phyloP scores from a whole-genome alignment of 2,797 vertebrate genomes.

The Malurus leucopterus region DNA sequence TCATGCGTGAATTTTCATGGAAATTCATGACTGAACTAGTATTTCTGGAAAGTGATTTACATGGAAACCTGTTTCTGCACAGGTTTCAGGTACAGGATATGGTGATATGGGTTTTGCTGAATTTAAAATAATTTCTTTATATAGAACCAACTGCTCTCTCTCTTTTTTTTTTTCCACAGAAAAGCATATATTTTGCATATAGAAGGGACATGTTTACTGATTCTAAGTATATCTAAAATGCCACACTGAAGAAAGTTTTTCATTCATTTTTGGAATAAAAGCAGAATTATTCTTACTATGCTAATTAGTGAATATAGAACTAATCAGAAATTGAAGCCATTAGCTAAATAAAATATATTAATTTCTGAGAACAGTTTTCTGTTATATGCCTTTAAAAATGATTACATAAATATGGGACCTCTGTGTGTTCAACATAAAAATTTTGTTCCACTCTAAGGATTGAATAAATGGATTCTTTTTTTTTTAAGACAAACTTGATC shows the following conservation, averaged over 20 bases:
- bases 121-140: not conserved
- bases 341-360: constrained; percentile 52
- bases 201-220: not conserved
- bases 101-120: not conserved
- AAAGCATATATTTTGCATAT: not conserved
- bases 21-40: not conserved
- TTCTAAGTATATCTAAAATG: constrained; percentile 3
- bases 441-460: constrained; percentile 54
- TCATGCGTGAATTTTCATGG: too few relatives aligned
- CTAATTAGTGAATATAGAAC: not conserved
- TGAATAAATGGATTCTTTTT: constrained; percentile 61
- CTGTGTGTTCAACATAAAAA: constrained; percentile 48
- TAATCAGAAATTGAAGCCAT: constrained; percentile 34
- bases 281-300: not conserved
- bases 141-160: not conserved
- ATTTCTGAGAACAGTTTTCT: constrained; percentile 53
- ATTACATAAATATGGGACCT: constrained; percentile 50
- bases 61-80: not conserved
- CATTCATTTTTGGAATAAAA: constrained; percentile 27
- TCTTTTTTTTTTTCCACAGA: not conserved
- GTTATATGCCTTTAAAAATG: constrained; percentile 49
- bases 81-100: not conserved
- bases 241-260: not conserved
- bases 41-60: not conserved
- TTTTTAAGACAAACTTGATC: constrained; percentile 69